Base-by-base conservation (phyloP, 2,888 invertebrate genomes). In the Capitulum mitella region DNA sequence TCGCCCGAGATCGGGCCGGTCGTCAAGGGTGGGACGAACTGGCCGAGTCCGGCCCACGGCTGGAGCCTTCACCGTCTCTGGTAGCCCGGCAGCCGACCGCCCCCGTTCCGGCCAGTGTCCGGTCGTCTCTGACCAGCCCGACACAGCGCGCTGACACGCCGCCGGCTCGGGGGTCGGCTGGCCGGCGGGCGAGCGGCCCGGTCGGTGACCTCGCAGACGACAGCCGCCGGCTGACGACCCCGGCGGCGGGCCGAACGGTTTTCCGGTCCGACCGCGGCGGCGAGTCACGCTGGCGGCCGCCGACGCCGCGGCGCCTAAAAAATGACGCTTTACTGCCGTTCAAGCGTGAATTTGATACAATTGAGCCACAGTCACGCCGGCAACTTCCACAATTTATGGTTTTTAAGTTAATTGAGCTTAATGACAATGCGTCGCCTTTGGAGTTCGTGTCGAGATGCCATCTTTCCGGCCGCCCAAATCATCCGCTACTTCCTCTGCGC, bases 321-420 rank as follows among this genome's bases (percentile, higher is more conserved):
- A 58, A n/a, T 29, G 29, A 58, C 58, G 58, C 58, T 58, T 58
- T 22, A 5, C 12, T 16, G 64, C 32, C 34, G 64, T 26, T 34
- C 34, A 64, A 8, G 16, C 64, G 34, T 64, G 58, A 8, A 3
- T 26, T 19, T 6, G 64, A 64, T 34, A 64, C 64, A 64, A 64
- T 64, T 64, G 64, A 64, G 64, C 34, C 14, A 34, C 64, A 16
- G 64, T 34, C 64, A 64, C 64, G 64, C 34, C 64, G 34, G 34
- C 19, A 34, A 16, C 16, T 19, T 26, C 34, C 34, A 19, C 34
- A 34, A 64, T 64, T 64, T 34, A 64, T 64, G 32, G 19, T 64
- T 64, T 64, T 64, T 61, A 64, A 14, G 34, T 64, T 64, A 34
- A 64, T 64, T 64, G 64, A 64, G 34, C 34, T 14, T 64, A 64